Evolutionary conservation across 2,113 vertebrate species (phyloP).

Genomic region (Oostethus manadensis): DNA sequence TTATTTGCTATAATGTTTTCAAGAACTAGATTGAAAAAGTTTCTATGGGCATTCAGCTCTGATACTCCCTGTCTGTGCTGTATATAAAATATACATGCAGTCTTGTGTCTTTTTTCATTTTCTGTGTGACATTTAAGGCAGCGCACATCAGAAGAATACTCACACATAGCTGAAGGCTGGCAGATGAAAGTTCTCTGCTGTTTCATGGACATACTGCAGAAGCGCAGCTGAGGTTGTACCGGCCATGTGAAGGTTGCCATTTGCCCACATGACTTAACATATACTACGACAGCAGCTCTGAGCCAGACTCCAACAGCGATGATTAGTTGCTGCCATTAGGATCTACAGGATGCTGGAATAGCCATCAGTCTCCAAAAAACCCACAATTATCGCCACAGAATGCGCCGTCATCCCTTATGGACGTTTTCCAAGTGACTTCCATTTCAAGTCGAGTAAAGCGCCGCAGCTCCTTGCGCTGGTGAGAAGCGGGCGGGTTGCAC

Average conservation of each 20-base stretch:
- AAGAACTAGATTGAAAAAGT: too few species aligned
- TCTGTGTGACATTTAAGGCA: constrained; percentile 6
- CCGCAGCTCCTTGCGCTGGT: constrained; percentile 16
- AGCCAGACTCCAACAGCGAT: constrained; percentile 21
- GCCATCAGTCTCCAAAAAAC: neutral
- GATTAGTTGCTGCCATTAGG: constrained; percentile 21
- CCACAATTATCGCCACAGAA: neutral
- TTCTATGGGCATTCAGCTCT: too few species aligned
- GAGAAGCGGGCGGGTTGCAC: constrained; percentile 23
- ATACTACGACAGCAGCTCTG: constrained; percentile 41
- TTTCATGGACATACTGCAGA: neutral
- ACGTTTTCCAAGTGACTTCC: neutral
- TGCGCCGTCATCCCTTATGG: neutral
- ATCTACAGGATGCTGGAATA: constrained; percentile 32
- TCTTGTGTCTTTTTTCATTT: constrained; percentile 1
- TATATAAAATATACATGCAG: too few species aligned
- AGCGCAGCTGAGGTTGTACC: neutral
- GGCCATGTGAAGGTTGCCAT: constrained; percentile 24
- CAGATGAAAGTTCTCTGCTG: neutral
- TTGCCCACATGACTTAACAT: constrained; percentile 30
- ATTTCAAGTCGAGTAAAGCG: constrained; percentile 1
- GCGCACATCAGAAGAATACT: constrained; percentile 14
- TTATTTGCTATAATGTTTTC: too few species aligned
- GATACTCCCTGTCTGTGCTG: too few species aligned
- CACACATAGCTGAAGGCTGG: constrained; percentile 9